These are phyloP conservation scores for Corythornis vintsioides DNA, from an alignment of 2,113 vertebrate species.

Conservation along the genomic window DNA sequence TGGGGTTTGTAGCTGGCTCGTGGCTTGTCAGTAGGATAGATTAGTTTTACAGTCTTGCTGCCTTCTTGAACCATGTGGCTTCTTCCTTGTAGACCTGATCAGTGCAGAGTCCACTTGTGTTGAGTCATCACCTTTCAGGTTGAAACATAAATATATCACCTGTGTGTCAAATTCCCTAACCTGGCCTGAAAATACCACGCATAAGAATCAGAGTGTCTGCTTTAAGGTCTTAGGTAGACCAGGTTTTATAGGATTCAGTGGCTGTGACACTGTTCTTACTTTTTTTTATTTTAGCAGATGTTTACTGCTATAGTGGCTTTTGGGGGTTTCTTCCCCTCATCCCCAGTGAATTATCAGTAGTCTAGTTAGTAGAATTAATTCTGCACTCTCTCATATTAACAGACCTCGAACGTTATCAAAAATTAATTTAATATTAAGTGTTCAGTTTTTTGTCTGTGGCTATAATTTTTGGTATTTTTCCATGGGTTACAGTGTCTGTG, in stretches of 20 bases:
- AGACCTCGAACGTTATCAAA: not conserved
- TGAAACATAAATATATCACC: not conserved
- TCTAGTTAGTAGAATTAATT: not conserved
- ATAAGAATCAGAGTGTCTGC: not conserved
- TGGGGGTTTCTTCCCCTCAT: accelerated
- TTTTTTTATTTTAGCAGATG: not conserved
- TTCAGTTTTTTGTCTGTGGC: not conserved
- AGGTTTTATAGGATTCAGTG: not conserved
- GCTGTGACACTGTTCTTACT: not conserved
- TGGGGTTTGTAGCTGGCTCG: not conserved
- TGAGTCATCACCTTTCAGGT: not conserved
- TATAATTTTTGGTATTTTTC: not conserved
- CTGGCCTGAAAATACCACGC: not conserved
- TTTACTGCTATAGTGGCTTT: not conserved
- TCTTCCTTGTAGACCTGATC: not conserved
- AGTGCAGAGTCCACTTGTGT: not conserved
- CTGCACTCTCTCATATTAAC: not conserved
- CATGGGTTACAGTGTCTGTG: not conserved
- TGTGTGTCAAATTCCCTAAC: not conserved
- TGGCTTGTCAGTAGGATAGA: not conserved
- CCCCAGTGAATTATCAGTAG: not conserved
- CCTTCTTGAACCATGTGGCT: not conserved
- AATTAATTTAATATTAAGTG: not conserved
- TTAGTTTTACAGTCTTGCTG: not conserved
- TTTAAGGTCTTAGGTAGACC: not conserved